A percentile compares a stretch with the other conserved stretches of the same genome.
phyloP scores from a whole-genome alignment of 2,888 invertebrate genomes.

The Crossocerus cetratus region DNA sequence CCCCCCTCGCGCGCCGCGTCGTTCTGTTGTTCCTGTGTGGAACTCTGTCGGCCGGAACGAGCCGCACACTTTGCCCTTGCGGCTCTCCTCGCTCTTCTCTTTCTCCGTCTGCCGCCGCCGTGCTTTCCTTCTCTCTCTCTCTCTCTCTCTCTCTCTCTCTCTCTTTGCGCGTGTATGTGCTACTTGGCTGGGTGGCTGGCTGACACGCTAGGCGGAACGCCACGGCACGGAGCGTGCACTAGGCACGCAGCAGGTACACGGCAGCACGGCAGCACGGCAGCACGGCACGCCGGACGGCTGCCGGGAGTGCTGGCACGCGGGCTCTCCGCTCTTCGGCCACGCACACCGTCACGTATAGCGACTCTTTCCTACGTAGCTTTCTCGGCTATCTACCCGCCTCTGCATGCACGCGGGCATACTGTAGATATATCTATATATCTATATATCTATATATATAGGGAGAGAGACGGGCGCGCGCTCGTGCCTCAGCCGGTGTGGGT shows the following conservation, averaged over 20 bases:
- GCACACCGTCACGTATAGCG: constrained; percentile 32
- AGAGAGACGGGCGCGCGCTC: too few species aligned
- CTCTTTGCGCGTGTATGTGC: neutral
- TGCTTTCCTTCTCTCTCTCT: neutral
- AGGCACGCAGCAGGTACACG: too few species aligned
- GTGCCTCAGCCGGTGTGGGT: too few species aligned
- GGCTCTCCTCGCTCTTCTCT: neutral
- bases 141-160: neutral
- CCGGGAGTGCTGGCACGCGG: neutral
- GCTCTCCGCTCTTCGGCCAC: neutral
- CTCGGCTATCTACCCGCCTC: too few species aligned
- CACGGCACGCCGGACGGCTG: too few species aligned
- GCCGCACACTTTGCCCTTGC: neutral
- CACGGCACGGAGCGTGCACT: too few species aligned
- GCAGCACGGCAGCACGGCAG: too few species aligned
- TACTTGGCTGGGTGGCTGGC: neutral
- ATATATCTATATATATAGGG: too few species aligned
- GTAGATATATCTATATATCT: too few species aligned
- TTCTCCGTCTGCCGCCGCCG: neutral
- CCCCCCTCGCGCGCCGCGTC: too few species aligned
- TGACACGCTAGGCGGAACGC: neutral
- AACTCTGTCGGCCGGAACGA: neutral
- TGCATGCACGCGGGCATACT: too few species aligned
- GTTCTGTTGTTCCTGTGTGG: too few species aligned
- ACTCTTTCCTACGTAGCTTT: constrained; percentile 41